Evolutionary conservation across 2,797 vertebrate species (phyloP).

Genomic region (Echeneis naucrates): DNA sequence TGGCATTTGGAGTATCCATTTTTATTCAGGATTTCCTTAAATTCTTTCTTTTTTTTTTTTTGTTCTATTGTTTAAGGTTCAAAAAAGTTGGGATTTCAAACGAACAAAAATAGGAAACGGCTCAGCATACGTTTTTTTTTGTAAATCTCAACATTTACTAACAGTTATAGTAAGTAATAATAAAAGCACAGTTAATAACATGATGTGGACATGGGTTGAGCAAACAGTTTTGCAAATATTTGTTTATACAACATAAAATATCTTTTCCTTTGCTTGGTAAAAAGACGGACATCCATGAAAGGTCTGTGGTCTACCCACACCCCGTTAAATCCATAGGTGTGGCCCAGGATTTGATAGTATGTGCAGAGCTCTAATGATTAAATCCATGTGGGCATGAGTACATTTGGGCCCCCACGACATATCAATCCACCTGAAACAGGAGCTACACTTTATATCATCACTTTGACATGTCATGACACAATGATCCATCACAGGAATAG

Average conservation of each 20-base stretch:
- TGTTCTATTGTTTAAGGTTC: conserved; percentile 6
- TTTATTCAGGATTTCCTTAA: not conserved
- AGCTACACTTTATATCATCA: conserved; percentile 62
- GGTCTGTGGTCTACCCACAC: conserved; percentile 31
- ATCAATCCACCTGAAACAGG: conserved; percentile 71
- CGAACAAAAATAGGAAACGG: too few species aligned
- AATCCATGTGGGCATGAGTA: conserved; percentile 66
- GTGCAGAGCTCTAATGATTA: conserved; percentile 52
- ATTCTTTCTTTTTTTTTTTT: not conserved
- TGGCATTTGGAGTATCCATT: not conserved
- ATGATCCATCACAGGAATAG: conserved; percentile 73
- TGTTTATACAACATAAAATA: conserved; percentile 14
- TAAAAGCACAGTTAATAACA: not conserved
- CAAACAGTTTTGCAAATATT: conserved; percentile 2
- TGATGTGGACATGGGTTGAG: not conserved
- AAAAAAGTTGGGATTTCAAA: not conserved
- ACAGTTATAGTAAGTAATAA: not conserved
- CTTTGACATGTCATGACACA: conserved; percentile 68
- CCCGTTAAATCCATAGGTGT: conserved; percentile 57
- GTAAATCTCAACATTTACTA: not conserved
- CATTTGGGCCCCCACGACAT: conserved; percentile 47
- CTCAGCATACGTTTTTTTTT: not conserved
- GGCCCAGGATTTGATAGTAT: conserved; percentile 58
- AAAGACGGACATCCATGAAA: not conserved
- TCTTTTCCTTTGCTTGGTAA: conserved; percentile 24